Percentiles rank a stretch among this genome's conserved stretches.
These are phyloP conservation scores for Cryptotis parvus DNA, from an alignment of 2,113 vertebrate species.

Conservation along the genomic window DNA sequence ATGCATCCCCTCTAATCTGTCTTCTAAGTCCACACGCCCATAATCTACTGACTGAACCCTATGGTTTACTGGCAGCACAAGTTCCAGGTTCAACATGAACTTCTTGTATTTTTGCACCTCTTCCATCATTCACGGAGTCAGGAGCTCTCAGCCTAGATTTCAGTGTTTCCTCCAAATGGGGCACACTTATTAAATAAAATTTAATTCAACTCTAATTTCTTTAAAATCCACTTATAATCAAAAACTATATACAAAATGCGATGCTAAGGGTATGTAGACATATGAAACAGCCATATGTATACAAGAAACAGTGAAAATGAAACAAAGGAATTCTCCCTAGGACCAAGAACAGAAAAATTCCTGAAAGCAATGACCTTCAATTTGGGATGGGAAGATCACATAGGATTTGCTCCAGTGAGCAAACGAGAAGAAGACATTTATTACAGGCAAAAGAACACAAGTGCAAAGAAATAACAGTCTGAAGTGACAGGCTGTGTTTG, in stretches of 20 bases:
- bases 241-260: neutral
- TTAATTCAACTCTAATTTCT: too few species aligned
- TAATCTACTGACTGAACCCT: neutral
- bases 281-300: neutral
- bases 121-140: neutral
- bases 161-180: neutral
- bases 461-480: slow-evolving; percentile 36
- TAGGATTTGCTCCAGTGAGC: neutral
- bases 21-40: neutral
- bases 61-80: neutral
- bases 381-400: slow-evolving; percentile 13
- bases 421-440: slow-evolving; percentile 47
- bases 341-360: slow-evolving; percentile 13
- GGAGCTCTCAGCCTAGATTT: neutral
- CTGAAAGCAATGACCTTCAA: slow-evolving; percentile 11
- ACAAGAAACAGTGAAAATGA: neutral
- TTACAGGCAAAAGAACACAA: slow-evolving; percentile 18
- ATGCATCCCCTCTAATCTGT: neutral
- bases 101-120: neutral
- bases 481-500: slow-evolving; percentile 47
- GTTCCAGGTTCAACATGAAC: neutral
- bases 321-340: neutral
- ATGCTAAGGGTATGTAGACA: neutral
- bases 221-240: neutral
- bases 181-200: neutral